These are phyloP conservation scores for Theocolax elegans DNA, from an alignment of 1,140 invertebrate genomes.

Conservation along the genomic window DNA sequence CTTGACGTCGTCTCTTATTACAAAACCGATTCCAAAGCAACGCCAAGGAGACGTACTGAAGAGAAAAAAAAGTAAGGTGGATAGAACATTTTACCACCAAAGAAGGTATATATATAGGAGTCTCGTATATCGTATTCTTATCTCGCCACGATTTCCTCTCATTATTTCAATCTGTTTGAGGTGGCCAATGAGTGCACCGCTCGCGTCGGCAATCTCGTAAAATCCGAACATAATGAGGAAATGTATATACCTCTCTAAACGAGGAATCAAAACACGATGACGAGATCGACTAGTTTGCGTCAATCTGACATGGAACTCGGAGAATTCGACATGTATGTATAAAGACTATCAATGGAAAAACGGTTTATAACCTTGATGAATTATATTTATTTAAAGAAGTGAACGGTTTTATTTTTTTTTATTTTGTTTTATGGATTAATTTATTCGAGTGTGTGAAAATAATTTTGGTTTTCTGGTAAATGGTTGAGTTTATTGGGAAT, in stretches of 20 bases:
- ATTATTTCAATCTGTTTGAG: conserved; percentile 17
- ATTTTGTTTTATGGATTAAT: no score
- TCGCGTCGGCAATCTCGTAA: conserved; percentile 34
- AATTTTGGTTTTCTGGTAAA: no score
- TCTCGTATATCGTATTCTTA: neutral
- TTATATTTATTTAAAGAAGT: no score
- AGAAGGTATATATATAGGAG: neutral
- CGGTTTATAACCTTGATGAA: no score
- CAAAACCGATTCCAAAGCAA: conserved; percentile 13
- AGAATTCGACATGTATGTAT: no score
- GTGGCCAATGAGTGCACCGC: neutral
- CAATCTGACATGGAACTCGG: no score
- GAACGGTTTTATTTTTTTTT: no score
- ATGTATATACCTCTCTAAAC: conserved; percentile 3
- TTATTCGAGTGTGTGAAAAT: no score
- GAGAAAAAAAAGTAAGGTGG: neutral
- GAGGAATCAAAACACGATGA: conserved; percentile 15
- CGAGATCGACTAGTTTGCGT: neutral
- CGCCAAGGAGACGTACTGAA: neutral
- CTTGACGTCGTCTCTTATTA: conserved; percentile 25
- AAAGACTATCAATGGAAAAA: no score
- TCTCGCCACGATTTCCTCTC: conserved; percentile 30
- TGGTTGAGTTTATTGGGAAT: no score
- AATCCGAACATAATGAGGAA: conserved; percentile 26
- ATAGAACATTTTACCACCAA: neutral